Evolutionary conservation across 2,113 vertebrate species (phyloP), one percentile per base, ranked within the genome.

Genomic region (Collichthys lucidus): DNA sequence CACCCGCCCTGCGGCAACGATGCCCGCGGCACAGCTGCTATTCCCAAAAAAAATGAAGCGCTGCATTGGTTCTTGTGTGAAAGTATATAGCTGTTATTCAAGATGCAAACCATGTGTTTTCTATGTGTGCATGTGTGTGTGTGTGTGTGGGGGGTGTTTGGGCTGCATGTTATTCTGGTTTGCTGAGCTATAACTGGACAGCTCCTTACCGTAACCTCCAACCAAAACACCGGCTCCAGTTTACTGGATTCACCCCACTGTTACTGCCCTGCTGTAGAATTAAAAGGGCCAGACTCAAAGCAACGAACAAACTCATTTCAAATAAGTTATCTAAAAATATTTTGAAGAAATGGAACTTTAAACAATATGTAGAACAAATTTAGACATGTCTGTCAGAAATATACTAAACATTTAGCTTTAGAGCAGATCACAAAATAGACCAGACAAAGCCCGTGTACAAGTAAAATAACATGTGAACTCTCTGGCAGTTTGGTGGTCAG

Each of bases 141-240:
- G 77, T 77, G 47, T n/a, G n/a, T n/a, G n/a, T n/a, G 49, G 81
- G 50, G 82, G 44, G 82, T 86, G 49, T 92, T 86, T 91, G 88
- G 80, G 65, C 69, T 73, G 77, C 15, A 47, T 92, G 88, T 92
- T 91, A 80, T 89, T 93, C 84, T 90, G 91, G 88, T 89, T 89
- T 83, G 53, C 68, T 6, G 82, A 82, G 78, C 86, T 91, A 84
- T 81, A 91, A 86, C 75, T 44, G 88, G 86, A 80, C 75, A 61
- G 73, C 74, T 71, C 22, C 62, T 92, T 89, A 92, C 87, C 52
- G 90, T 89, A 92, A 92, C 70, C 79, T 83, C 84, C 20, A 60
- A 92, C 80, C 90, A 87, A 77, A 83, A 77, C 88, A 71, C 53
- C 57, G 86, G 77, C 71, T 79, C 4, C 3, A n/a, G 81, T 84